Evolutionary conservation across 2,113 vertebrate species (phyloP), one percentile per base, ranked within the genome.

Genomic region (Podiceps cristatus): DNA sequence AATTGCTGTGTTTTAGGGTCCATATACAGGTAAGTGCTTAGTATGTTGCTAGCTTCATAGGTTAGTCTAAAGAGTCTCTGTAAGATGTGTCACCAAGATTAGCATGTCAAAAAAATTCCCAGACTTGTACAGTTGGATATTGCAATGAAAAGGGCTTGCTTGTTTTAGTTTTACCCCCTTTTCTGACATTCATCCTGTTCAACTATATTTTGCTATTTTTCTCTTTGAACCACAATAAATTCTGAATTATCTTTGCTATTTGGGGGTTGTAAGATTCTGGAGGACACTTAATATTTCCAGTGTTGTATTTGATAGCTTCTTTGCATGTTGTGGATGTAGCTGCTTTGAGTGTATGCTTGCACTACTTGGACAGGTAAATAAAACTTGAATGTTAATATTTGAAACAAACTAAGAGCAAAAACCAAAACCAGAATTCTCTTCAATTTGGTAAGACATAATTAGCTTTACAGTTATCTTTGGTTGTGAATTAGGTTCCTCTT

Each of bases 11-110:
- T 47, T 87, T 72, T 73, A 44, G 7, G 52, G 37, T 35, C 45
- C 2, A 0, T n/a, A 4, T 11, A 14, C 7, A 35, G 18, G 20
- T 27, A 69, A 12, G 14, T 42, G 35, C 24, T 58, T 52, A 18
- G 7, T 60, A 13, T 29, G 11, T n/a, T 93, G 22, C 28, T 6
- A 71, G 7, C 15, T 75, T 68, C 10, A 2, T 10, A 62, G 10
- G 17, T 31, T 55, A 16, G 8, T 73, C 35, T 73, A 19, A 71
- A 72, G 62, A 53, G n/a, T 67, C 83, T 19, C 18, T 47, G 23
- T 77, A 28, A 45, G 24, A 35, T 24, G 5, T 25, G 16, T n/a
- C 33, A 33, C 6, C 1, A 24, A 53, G 24, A 13, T 24, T 9
- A 58, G 11, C 4, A 4, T 86, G 19, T 58, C 68, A 33, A 31